phyloP scores from a whole-genome alignment of 2,797 vertebrate species.

The Ispidina lecontei region DNA sequence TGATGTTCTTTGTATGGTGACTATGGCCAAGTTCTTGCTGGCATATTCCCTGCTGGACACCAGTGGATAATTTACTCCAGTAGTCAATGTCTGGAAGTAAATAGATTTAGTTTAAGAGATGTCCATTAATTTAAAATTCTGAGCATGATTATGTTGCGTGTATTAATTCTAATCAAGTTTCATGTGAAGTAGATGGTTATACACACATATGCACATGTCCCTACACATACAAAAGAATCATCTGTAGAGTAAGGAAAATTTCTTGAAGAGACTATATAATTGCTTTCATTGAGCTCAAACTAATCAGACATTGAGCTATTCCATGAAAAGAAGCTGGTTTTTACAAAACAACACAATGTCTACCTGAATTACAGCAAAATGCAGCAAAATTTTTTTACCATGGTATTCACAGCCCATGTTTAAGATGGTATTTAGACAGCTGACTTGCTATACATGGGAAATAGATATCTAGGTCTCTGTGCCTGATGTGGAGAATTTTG shows the following conservation, averaged over 20 bases:
- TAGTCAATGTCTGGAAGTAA: background rate
- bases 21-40: background rate
- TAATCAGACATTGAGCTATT: background rate
- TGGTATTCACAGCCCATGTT: background rate
- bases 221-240: background rate
- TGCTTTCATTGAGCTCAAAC: background rate
- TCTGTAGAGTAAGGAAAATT: background rate
- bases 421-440: background rate
- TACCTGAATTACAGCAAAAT: background rate
- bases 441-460: background rate
- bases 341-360: background rate
- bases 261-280: background rate
- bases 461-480: background rate
- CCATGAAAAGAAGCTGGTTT: background rate
- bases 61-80: background rate
- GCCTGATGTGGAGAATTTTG: background rate
- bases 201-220: fast-evolving
- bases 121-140: background rate
- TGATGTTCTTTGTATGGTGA: background rate
- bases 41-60: background rate
- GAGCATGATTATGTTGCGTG: fast-evolving
- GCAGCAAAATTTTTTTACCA: background rate
- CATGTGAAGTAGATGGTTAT: background rate
- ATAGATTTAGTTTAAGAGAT: background rate
- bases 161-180: background rate